Evolutionary conservation across 2,113 vertebrate species (phyloP), one percentile per base, ranked within the genome.

Genomic region (Sorex fumeus): DNA sequence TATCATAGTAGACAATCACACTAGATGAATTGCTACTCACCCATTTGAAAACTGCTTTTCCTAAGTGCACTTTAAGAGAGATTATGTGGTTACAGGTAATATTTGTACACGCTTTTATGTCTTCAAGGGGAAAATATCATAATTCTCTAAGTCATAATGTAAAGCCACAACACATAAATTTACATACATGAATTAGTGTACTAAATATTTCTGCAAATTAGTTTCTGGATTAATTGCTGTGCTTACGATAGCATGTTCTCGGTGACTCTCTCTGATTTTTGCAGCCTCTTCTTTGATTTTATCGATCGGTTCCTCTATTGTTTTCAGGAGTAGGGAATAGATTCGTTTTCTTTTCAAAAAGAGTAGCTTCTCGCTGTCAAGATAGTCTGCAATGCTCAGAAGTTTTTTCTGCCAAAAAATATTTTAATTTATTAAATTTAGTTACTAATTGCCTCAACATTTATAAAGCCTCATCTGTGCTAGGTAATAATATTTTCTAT

Each of bases 401-500:
- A 97, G 57, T 30, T 25, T 96, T 86, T 82, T 94, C 98, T 98
- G 86, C 82, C 92, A 89, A 91, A 30, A 94, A 95, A 94, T 71
- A 95, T 60, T 60, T 7, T 60, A 60, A 60, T 60, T 60, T 2
- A 23, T 60, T 60, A 60, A 60, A 23, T 43, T 92, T 30, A 47
- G 72, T 47, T 47, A 60, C 84, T 82, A 91, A 77, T 62, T 47
- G 79, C 2, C 15, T 72, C 93, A 69, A 8, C 18, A 69, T 64
- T 90, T 85, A 90, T 28, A 83, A 57, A 84, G 28, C 30, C 32
- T 74, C 25, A 32, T 69, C 45, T 83, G 11, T 34, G 13, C 1
- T 27, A 74, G 47, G 11, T 23, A 82, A 78, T 60, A 32, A 78
- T 60, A 32, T 78, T 83, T 90, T 25, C 6, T 69, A 9, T 43